Conservation (phyloP, 2,888 invertebrate genomes). For the Nomada fabriciana region DNA sequence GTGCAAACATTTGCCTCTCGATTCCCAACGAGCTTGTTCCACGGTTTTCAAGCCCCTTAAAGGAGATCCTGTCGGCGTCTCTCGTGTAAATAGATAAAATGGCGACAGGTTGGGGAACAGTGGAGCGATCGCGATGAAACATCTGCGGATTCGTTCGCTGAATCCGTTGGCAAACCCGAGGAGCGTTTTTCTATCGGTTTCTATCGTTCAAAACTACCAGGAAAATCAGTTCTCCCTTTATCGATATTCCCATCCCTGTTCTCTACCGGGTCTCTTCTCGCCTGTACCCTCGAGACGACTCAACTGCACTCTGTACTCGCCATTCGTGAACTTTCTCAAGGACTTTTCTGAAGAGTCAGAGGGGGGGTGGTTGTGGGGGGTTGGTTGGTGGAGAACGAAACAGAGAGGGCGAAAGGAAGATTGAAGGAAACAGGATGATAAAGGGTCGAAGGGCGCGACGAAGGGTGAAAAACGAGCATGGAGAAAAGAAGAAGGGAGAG, state of each 20-base stretch:
- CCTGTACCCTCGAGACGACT: conserved; percentile 17
- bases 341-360: conserved; percentile 26
- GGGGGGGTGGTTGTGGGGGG: background rate
- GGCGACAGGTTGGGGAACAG: conserved; percentile 9
- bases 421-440: conserved; percentile 29
- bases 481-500: conserved; percentile 40
- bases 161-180: conserved; percentile 26
- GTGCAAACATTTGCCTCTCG: conserved; percentile 36
- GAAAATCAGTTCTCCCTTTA: background rate
- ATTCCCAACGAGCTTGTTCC: conserved; percentile 12
- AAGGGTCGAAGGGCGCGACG: conserved; percentile 18
- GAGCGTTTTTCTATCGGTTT: background rate
- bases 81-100: conserved; percentile 28
- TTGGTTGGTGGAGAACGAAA: background rate
- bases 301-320: conserved; percentile 12
- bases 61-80: background rate
- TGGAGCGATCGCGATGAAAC: conserved; percentile 27
- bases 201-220: conserved; percentile 4
- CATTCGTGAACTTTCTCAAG: conserved; percentile 58
- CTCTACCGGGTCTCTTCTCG: background rate
- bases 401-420: background rate
- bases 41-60: conserved; percentile 23
- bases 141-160: conserved; percentile 1
- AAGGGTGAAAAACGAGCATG: conserved; percentile 21
- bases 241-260: background rate